phyloP scores from a whole-genome alignment of 2,113 vertebrate genomes.

The Rhynchopsitta pachyrhyncha region DNA sequence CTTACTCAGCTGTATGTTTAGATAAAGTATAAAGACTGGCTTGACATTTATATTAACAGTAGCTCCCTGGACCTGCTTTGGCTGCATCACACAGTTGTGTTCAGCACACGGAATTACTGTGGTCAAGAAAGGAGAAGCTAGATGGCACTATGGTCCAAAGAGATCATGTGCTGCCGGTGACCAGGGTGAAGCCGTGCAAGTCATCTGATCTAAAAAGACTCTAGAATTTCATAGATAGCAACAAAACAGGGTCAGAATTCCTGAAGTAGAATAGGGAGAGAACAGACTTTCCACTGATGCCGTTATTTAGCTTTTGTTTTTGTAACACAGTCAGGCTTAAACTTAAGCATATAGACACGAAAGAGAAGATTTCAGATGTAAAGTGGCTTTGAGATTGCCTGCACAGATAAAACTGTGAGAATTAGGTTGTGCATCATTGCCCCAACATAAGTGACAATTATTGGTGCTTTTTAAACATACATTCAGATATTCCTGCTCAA shows the following conservation, averaged over 20 bases:
- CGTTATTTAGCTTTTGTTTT: neutral
- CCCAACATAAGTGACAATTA: neutral
- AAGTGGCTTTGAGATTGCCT: neutral
- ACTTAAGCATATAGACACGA: neutral
- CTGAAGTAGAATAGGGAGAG: neutral
- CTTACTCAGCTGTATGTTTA: neutral
- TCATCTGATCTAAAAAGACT: neutral
- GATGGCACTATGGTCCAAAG: conserved; percentile 67
- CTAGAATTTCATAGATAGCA: neutral
- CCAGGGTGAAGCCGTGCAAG: neutral
- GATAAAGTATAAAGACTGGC: neutral
- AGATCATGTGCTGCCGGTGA: neutral
- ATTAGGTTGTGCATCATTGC: neutral
- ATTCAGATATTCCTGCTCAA: neutral
- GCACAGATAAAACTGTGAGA: neutral
- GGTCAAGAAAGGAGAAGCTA: conserved; percentile 62
- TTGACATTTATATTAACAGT: neutral
- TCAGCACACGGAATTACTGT: neutral
- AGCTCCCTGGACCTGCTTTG: neutral
- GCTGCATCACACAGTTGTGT: neutral
- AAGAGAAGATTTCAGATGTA: neutral
- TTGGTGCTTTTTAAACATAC: neutral
- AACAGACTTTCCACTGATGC: neutral
- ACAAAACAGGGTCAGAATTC: neutral
- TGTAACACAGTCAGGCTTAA: neutral